Evolutionary conservation across 2,113 vertebrate species (phyloP), one percentile per base, ranked within the genome.

Genomic region (Tenrec ecaudatus): DNA sequence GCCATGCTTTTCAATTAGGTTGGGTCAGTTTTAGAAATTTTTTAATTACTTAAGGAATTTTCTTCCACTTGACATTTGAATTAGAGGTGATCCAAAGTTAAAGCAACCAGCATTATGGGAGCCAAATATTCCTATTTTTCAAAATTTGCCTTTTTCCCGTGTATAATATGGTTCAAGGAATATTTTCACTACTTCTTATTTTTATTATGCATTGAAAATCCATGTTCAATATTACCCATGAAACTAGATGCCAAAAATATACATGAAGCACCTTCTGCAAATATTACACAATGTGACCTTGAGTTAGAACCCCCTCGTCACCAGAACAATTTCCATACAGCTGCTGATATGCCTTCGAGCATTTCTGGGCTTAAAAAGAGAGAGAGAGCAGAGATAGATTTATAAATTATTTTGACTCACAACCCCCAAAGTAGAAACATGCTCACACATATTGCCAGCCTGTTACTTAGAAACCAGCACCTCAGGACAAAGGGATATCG

Each of bases 331-430:
- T 97, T 97, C 91, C 91, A 94, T 91, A 82, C 60, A 82, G 84
- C 76, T 84, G 85, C 89, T 92, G 73, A 93, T 94, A 38, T 95
- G 60, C 94, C 95, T 58, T 0, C 43, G 79, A 96, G 88, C 75
- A 31, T 47, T 92, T 82, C 85, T 73, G 43, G n/a, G 17, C 62
- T 43, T 43, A 31, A 81, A 89, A 68, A 71, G 27, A 38, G 12
- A 78, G n/a, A 20, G 23, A 36, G 57, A 19, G 22, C 73, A 66
- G 92, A 94, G 53, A 88, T 40, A 75, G 87, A 89, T 95, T 94
- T 96, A 94, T 95, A 96, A 96, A 95, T 97, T 95, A 96, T 96
- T 96, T 96, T 95, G 84, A 96, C 96, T 95, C 82, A 66, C 89
- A 96, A 84, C 43, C 76, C 94, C 95, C 90, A 85, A 94, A 90